phyloP scores from a whole-genome alignment of 2,113 vertebrate species.

The Hiodon tergisus region DNA sequence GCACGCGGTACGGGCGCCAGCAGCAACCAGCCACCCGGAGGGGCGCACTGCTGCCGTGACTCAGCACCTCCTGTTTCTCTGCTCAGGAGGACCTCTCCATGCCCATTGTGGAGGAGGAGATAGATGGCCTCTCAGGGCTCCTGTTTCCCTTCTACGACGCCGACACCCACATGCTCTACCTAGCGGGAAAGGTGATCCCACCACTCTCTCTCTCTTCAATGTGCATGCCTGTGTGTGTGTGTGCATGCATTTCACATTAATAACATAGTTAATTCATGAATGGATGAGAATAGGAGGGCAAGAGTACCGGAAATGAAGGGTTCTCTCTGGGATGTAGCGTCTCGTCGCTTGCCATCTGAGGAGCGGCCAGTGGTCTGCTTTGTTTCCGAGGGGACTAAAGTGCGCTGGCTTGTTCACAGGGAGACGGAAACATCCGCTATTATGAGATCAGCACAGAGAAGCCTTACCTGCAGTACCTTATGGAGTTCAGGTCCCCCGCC shows the following conservation, averaged over 20 bases:
- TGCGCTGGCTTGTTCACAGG: constrained; percentile 57
- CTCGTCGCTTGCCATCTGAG: background rate
- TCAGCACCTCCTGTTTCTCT: background rate
- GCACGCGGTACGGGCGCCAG: no score
- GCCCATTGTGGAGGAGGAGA: constrained; percentile 71
- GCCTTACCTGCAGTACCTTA: constrained; percentile 89
- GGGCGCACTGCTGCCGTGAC: background rate
- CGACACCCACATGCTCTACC: constrained; percentile 74
- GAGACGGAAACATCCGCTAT: constrained; percentile 95
- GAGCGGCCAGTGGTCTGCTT: background rate
- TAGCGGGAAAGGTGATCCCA: constrained; percentile 71
- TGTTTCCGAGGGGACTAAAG: background rate
- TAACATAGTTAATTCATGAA: no score
- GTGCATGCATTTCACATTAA: background rate
- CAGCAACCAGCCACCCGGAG: background rate
- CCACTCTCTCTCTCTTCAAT: background rate
- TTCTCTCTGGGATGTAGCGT: background rate
- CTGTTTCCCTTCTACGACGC: constrained; percentile 76
- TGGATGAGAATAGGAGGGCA: no score
- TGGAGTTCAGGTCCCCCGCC: constrained; percentile 90
- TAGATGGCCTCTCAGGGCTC: constrained; percentile 73
- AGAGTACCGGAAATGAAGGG: background rate
- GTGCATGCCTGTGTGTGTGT: background rate
- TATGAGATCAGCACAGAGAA: constrained; percentile 90
- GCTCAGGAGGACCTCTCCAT: constrained; percentile 70